Conservation (phyloP, 2,888 invertebrate genomes). For the Nesidiocoris tenuis region DNA sequence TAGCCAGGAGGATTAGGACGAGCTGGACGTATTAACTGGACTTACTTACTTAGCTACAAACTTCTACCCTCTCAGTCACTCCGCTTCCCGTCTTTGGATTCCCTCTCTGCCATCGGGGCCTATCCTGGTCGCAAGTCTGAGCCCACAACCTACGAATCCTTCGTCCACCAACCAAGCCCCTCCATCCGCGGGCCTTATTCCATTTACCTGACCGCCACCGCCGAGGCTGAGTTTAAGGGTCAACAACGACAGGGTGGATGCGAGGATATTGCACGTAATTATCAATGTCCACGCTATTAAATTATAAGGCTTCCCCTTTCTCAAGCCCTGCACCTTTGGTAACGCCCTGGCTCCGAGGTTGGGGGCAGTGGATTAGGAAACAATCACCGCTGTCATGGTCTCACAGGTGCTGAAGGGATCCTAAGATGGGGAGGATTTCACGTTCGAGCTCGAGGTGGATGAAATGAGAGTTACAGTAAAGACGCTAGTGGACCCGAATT, state of each 20-base stretch:
- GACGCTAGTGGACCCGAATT: too few relatives aligned
- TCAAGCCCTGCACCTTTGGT: too few relatives aligned
- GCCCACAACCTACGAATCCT: background rate
- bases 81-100: background rate
- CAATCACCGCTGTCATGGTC: constrained; percentile 13
- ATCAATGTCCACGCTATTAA: constrained; percentile 38
- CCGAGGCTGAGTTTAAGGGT: background rate
- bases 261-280: constrained; percentile 30
- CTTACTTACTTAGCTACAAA: constrained; percentile 17
- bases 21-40: constrained; percentile 44
- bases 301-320: constrained; percentile 20
- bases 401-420: too few relatives aligned
- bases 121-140: background rate
- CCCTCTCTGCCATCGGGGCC: background rate
- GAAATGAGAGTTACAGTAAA: too few relatives aligned
- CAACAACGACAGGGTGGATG: background rate
- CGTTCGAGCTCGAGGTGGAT: too few relatives aligned
- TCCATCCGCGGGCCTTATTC: constrained; percentile 1
- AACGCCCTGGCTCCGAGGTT: background rate
- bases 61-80: background rate
- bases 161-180: background rate
- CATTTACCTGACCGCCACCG: constrained; percentile 6
- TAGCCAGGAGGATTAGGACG: constrained; percentile 36
- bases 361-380: constrained; percentile 20
- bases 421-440: too few relatives aligned